Evolutionary conservation across 2,113 vertebrate genomes (phyloP), one percentile per base, ranked within the genome.

Genomic region (Mus pahari): DNA sequence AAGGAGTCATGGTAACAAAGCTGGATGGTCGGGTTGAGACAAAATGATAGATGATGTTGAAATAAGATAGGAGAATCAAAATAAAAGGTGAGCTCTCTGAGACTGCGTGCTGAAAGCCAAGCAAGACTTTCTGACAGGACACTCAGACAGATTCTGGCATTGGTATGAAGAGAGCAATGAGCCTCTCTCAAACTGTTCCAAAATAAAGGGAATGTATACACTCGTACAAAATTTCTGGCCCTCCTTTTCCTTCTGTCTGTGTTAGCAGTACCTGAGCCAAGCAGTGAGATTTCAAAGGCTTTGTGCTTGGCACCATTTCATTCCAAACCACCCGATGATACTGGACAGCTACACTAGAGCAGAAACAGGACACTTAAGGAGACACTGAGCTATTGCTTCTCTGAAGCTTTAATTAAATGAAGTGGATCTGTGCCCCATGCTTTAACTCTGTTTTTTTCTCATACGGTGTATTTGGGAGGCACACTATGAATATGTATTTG

Each of bases 381-480:
- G 93, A 90, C 71, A 42, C 70, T 89, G 60, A 78, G 74, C 73
- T 94, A 86, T 88, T 92, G 58, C 93, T 96, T 95, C 77, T 97
- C 68, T 89, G 90, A 91, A 96, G 90, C 90, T 77, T 79, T 97
- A 96, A 97, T 97, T 93, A 96, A 96, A 92, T 96, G 94, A 96
- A 97, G 95, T 26, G 28, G 70, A 92, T 96, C 95, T 94, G 48
- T 93, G 64, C 39, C 82, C 95, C 5, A 4, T 90, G 87, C 74
- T 86, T 88, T 89, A 93, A 86, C 48, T 95, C 86, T 95, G 45
- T 3, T 24, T 77, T 42, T 75, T 50, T 90, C 94, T 96, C 77
- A 92, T 93, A 68, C 60, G 75, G 55, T n/a, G 88, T 79, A 55
- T 88, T 96, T 92, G 88, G 81, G 91, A 95, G 88, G 86, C 68